Conservation (phyloP, 2,113 vertebrate species). For the Lamprotornis superbus region DNA sequence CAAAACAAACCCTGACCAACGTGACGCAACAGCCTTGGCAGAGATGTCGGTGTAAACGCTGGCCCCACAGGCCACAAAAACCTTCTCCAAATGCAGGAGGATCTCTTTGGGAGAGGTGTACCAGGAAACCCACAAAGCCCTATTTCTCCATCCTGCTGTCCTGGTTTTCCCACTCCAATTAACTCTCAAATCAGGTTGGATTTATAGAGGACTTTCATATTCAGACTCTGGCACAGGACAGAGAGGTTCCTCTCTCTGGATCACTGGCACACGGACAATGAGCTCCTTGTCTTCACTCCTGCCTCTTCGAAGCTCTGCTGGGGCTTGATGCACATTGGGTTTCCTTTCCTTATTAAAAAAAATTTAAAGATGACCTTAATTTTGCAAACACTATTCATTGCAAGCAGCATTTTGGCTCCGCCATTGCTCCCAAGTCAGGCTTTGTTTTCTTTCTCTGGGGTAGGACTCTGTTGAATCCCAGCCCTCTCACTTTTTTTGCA, state of each 20-base stretch:
- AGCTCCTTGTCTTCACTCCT: neutral
- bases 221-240: neutral
- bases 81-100: neutral
- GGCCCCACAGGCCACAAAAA: neutral
- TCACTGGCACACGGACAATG: neutral
- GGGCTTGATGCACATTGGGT: neutral
- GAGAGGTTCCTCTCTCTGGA: conserved; percentile 4
- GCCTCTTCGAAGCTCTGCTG: neutral
- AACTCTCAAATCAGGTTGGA: neutral
- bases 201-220: neutral
- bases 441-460: neutral
- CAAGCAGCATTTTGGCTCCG: neutral
- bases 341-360: neutral
- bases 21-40: neutral
- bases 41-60: rapidly evolving
- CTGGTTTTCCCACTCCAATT: conserved; percentile 1
- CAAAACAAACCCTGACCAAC: neutral
- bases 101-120: neutral
- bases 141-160: neutral
- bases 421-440: neutral
- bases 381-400: neutral
- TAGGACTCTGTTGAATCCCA: neutral
- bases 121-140: conserved; percentile 5
- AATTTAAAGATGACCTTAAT: neutral
- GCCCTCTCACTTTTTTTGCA: neutral